Evolutionary conservation across 2,113 vertebrate genomes (phyloP).

Genomic region (Prochilodus magdalenae): DNA sequence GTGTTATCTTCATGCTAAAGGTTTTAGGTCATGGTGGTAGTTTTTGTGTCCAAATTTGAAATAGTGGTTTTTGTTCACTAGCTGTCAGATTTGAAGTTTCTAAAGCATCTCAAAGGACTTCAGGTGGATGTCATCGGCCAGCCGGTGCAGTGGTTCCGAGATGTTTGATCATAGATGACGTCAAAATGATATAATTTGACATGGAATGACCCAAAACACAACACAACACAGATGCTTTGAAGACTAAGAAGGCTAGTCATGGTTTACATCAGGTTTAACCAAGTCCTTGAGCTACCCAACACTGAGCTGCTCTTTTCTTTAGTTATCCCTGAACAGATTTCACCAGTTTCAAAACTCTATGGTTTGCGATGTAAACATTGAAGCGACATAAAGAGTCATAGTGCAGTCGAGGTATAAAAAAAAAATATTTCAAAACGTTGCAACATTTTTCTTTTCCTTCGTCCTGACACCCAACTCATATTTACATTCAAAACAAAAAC

Average conservation of each 20-base stretch:
- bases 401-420: conserved; percentile 57
- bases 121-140: neutral
- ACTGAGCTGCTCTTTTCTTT: neutral
- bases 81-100: neutral
- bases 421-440: conserved; percentile 50
- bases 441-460: conserved; percentile 46
- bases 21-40: too few species aligned
- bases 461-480: conserved; percentile 26
- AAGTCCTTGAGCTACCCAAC: conserved; percentile 6
- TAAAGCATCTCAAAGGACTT: neutral
- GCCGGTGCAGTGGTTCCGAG: conserved; percentile 1
- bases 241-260: conserved; percentile 56
- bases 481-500: conserved; percentile 37
- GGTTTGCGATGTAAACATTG: conserved; percentile 54
- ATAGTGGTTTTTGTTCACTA: too few species aligned
- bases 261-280: conserved; percentile 34
- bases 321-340: conserved; percentile 29
- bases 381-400: conserved; percentile 62
- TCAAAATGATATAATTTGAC: neutral
- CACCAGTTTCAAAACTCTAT: conserved; percentile 20
- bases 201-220: conserved; percentile 48
- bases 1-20: too few species aligned
- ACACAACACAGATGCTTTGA: conserved; percentile 60
- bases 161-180: conserved; percentile 14
- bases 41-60: too few species aligned